Conservation (phyloP, 1,140 invertebrate genomes). For the Magallana ariakensis region DNA sequence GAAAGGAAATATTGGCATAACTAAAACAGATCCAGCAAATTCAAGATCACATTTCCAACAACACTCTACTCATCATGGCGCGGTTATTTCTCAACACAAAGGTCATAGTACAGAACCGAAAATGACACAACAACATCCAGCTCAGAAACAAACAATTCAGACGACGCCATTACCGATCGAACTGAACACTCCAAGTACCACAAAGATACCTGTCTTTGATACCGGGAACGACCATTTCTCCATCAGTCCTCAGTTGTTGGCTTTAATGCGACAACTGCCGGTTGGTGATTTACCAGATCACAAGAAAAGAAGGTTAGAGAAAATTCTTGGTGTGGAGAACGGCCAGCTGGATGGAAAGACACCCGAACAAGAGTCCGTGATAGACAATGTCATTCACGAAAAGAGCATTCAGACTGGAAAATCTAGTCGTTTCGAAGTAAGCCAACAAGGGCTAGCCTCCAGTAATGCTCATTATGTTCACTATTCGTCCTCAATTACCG, state of each 20-base stretch:
- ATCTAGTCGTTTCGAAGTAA: neutral
- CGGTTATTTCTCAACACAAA: too few species aligned
- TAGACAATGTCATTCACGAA: neutral
- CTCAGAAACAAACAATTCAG: neutral
- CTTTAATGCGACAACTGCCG: neutral
- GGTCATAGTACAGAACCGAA: neutral
- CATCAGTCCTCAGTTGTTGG: neutral
- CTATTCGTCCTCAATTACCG: neutral
- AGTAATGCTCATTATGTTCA: neutral
- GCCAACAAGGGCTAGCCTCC: neutral
- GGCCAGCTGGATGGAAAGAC: neutral
- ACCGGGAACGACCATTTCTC: neutral
- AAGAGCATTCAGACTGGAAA: neutral
- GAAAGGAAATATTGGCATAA: too few species aligned
- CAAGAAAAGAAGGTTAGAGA: constrained; percentile 19
- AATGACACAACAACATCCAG: neutral
- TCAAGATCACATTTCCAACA: too few species aligned
- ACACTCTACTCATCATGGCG: too few species aligned
- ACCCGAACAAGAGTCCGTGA: neutral
- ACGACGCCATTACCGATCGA: neutral
- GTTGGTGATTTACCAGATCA: neutral
- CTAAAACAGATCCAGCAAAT: too few species aligned
- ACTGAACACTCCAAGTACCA: neutral
- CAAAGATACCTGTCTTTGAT: neutral
- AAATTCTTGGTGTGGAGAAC: neutral